Percentiles rank a stretch among this genome's conserved stretches.
phyloP scores from a whole-genome alignment of 2,113 vertebrate genomes.

The Megaleporinus macrocephalus region DNA sequence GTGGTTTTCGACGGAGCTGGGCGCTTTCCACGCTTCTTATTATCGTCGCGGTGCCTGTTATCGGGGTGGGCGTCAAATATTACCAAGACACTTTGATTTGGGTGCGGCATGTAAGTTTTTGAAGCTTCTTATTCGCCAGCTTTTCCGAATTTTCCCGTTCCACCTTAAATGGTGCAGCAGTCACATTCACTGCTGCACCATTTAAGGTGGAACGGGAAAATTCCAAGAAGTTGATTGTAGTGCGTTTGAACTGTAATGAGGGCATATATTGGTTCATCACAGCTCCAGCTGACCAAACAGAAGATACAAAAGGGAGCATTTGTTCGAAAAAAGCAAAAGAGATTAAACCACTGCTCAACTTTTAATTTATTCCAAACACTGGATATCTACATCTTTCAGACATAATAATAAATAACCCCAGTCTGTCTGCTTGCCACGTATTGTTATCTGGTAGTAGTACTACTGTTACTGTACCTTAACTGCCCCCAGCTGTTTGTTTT shows the following conservation, averaged over 20 bases:
- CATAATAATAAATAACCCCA: not conserved
- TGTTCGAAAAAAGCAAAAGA: not conserved
- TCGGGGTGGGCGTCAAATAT: constrained; percentile 71
- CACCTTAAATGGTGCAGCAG: too few relatives aligned
- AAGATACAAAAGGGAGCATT: too few relatives aligned
- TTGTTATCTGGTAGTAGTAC: not conserved
- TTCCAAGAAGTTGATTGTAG: not conserved
- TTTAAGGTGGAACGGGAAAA: too few relatives aligned
- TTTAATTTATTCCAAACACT: too few relatives aligned
- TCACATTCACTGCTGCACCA: too few relatives aligned
- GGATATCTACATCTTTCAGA: not conserved
- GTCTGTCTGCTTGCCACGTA: constrained; percentile 20
- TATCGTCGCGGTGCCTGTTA: constrained; percentile 66
- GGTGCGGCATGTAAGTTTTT: constrained; percentile 72
- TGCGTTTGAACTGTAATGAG: too few relatives aligned
- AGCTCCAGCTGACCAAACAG: not conserved
- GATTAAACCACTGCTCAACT: too few relatives aligned
- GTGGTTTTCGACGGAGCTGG: constrained; percentile 54
- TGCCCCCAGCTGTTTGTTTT: constrained; percentile 53
- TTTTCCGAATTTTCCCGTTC: not conserved
- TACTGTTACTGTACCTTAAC: not conserved
- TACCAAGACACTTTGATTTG: constrained; percentile 67
- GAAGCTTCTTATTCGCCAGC: not conserved
- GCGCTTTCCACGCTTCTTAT: constrained; percentile 64
- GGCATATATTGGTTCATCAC: too few relatives aligned